Percentiles rank a stretch among this genome's conserved stretches.
phyloP scores from a whole-genome alignment of 2,888 invertebrate species.

The Petrolisthes manimaculis region DNA sequence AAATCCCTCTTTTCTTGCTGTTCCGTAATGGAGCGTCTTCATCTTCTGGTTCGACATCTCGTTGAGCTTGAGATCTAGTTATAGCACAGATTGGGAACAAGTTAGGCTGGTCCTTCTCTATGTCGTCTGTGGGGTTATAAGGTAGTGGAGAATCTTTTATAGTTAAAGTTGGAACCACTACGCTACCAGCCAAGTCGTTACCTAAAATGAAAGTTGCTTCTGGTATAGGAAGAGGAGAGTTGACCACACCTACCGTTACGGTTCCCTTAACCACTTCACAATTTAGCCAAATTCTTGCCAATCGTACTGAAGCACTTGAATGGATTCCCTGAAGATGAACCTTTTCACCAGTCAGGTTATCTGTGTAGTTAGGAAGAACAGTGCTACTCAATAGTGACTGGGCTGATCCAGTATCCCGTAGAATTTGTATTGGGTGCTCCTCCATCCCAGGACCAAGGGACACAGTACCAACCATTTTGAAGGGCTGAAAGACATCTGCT shows the following conservation, averaged over 20 bases:
- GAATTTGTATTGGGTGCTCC: neutral
- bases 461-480: neutral
- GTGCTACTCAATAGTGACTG: neutral
- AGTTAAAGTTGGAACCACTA: slow-evolving; percentile 10
- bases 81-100: neutral
- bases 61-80: neutral
- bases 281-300: neutral
- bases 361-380: neutral
- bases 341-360: neutral
- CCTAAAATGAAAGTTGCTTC: neutral
- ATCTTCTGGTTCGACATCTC: neutral
- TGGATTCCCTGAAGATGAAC: neutral
- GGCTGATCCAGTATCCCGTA: neutral
- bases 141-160: neutral
- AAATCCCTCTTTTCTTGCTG: neutral
- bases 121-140: slow-evolving; percentile 17
- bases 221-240: neutral
- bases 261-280: neutral
- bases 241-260: neutral
- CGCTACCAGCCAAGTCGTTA: slow-evolving; percentile 11
- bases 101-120: slow-evolving; percentile 10
- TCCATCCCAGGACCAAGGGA: slow-evolving; percentile 1
- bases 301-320: neutral
- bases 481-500: neutral
- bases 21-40: neutral